Evolutionary conservation across 2,113 vertebrate genomes (phyloP), one percentile per base, ranked within the genome.

Genomic region (Mastomys coucha): DNA sequence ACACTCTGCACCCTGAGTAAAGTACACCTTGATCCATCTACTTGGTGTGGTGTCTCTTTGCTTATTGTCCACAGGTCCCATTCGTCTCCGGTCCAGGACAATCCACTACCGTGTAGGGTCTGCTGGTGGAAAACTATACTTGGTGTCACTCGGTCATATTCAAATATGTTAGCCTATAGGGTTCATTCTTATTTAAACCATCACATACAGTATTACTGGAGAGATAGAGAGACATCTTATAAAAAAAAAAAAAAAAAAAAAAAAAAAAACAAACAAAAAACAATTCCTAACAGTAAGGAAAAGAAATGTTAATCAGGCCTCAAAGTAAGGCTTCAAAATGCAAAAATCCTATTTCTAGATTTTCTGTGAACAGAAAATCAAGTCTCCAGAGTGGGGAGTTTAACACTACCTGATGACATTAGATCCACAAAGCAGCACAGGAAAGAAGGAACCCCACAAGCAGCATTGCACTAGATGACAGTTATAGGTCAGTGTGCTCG

Each of bases 301-400:
- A 65, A 65, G 17, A 86, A 95, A 60, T 56, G 36, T 39, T 26
- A 14, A 90, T 39, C 0, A 69, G 56, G 28, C 31, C 73, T 87
- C 56, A 72, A 78, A 53, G 88, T 89, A 86, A 91, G 20, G 45
- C 39, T 90, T 60, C 73, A 91, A 92, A 82, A 76, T 75, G 65
- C 17, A 75, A 39, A 73, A 76, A 56, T 9, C 89, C 89, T 93
- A 53, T 81, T 51, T 91, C 9, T 42, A 91, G 26, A 93, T 91
- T 45, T 81, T 81, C 39, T 60, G 39, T 58, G 24, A 78, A 78
- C 49, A 67, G 7, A 60, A 80, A 93, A 4, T 65, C 42, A 89
- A 53, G 49, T 70, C 22, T 51, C 77, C 7, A 78, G 39, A 73
- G 42, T 69, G 26, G 16, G 80, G 26, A 92, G 51, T 87, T 88